Base-by-base conservation (phyloP, 2,797 vertebrate species). In the Helostoma temminkii region DNA sequence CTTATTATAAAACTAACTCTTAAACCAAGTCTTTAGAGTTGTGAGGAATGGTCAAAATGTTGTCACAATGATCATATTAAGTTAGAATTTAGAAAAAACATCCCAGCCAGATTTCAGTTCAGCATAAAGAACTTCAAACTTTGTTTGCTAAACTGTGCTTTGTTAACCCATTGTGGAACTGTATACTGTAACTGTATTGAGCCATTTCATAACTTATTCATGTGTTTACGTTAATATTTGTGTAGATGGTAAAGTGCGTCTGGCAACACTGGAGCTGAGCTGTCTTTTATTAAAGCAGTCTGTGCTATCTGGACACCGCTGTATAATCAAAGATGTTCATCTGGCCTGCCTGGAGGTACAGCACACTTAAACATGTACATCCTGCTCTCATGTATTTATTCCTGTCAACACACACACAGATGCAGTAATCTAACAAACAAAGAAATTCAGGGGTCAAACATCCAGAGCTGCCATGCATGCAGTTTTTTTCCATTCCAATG, bases 261-360 rank as follows among this genome's bases (percentile, higher is more conserved):
- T 99, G 41, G 97, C 97, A 1, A 98, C 98, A 0, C 82, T 99
- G 85, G 98, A 99, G 84, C 95, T 99, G 30, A 95, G 94, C 88
- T 99, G 98, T 82, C 91, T 99, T 3, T 93, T 99, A 56, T 82
- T 99, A 26, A 99, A 97, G 86, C 97, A 97, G 86, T 95, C 98
- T 0, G 98, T 98, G 6, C 89, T 97, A 39, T 94, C 95, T 55
- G 93, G 91, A 76, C 87, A 57, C 1, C 81, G 90, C 67, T 98
- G 97, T 58, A 94, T 98, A 73, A 96, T 99, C 74, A 99, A 98
- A 88, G 97, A 96, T 0, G 94, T 99, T 47, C 98, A 99, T 73
- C 93, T 98, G 74, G 97, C 97, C 80, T 99, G 98, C 73, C 87
- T 99, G 69, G 98, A 98, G 95, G 98, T 99, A 84, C 19, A 39